phyloP scores from a whole-genome alignment of 2,113 vertebrate genomes.

The Odocoileus hemionus region DNA sequence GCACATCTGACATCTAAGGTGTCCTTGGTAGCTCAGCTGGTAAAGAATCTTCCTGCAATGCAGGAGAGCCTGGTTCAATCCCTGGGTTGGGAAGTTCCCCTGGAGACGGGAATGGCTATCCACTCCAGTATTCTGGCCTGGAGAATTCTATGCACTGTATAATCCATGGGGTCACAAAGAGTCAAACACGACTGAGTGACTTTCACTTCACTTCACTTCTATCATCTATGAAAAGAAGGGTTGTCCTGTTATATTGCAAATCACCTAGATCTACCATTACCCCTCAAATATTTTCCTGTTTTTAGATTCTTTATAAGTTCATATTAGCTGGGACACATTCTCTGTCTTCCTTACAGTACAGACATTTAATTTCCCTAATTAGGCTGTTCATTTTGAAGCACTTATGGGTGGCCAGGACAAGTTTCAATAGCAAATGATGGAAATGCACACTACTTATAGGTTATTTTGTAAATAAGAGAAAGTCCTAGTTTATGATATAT shows the following conservation, averaged over 20 bases:
- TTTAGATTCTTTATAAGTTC: not conserved
- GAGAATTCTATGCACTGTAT: not conserved
- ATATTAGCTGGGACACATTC: fast-evolving
- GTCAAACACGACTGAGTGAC: fast-evolving
- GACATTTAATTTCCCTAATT: not conserved
- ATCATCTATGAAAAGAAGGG: fast-evolving
- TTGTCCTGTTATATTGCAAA: too few relatives aligned
- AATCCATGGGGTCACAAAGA: not conserved
- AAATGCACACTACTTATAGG: not conserved
- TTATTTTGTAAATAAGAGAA: not conserved
- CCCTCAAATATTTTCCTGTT: not conserved
- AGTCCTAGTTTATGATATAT: not conserved
- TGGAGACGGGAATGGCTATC: not conserved
- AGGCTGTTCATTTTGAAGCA: not conserved
- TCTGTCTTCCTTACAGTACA: not conserved
- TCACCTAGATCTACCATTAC: not conserved
- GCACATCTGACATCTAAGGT: not conserved
- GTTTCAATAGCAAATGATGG: not conserved
- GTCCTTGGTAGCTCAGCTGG: not conserved
- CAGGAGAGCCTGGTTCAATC: not conserved
- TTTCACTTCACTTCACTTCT: not conserved
- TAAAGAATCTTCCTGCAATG: not conserved
- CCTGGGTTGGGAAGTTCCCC: not conserved
- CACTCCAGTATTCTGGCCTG: not conserved
- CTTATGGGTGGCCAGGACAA: not conserved